Conservation (phyloP, 2,797 vertebrate species). For the Cyclura pinguis region DNA sequence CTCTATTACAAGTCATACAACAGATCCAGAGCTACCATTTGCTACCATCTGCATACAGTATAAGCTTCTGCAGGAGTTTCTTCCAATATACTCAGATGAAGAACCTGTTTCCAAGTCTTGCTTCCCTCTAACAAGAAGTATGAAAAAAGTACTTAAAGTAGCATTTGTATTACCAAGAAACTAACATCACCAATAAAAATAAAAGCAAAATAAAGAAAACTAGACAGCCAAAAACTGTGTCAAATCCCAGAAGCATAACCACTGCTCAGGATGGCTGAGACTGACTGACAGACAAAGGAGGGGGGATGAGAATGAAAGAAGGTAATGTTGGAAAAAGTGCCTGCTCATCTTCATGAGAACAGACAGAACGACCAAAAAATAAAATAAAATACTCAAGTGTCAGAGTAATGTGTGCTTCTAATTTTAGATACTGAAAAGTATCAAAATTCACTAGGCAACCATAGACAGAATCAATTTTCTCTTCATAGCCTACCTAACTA, state of each 20-base stretch:
- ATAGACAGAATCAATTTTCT: neutral
- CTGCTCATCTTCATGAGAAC: neutral
- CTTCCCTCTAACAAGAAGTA: neutral
- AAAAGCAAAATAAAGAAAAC: neutral
- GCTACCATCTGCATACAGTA: neutral
- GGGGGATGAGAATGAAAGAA: neutral
- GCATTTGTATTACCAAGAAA: neutral
- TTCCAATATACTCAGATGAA: neutral
- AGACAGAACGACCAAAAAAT: too few relatives aligned
- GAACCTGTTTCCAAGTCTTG: neutral
- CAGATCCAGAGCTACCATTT: neutral
- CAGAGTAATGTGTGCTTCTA: neutral
- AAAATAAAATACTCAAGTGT: neutral
- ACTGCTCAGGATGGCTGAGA: neutral
- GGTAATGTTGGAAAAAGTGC: neutral
- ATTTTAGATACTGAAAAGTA: neutral
- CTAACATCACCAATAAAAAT: neutral
- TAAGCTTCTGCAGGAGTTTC: neutral
- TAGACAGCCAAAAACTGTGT: neutral
- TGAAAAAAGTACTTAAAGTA: neutral
- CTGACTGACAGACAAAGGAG: neutral
- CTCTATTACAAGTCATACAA: neutral
- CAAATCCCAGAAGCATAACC: neutral
- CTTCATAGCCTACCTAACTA: neutral
- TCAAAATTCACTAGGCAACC: neutral